Evolutionary conservation across 2,888 invertebrate species (phyloP).

Genomic region (Amorpha juglandis): DNA sequence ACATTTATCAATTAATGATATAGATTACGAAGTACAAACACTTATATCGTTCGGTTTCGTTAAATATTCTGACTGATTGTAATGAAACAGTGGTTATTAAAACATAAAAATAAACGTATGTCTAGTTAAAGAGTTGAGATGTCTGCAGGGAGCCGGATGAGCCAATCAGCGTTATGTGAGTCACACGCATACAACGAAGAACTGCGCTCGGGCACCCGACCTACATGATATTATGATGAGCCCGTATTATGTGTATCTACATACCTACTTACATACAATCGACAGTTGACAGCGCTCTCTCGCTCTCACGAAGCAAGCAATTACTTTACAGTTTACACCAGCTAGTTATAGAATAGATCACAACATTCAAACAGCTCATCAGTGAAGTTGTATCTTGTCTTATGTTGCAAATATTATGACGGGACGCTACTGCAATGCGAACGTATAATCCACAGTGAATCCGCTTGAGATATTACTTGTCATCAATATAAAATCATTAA

Average conservation of each 20-base stretch:
- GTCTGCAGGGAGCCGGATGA: constrained; percentile 76
- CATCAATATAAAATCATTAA: too few species aligned
- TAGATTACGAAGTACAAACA: neutral
- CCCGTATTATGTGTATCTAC: constrained; percentile 51
- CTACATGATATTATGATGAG: constrained; percentile 50
- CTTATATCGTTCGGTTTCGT: neutral
- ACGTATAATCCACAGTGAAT: constrained; percentile 33
- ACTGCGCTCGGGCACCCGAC: constrained; percentile 54
- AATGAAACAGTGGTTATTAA: constrained; percentile 23
- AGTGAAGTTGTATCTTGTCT: constrained; percentile 44
- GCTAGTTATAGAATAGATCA: constrained; percentile 14
- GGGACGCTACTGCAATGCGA: constrained; percentile 41
- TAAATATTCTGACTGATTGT: constrained; percentile 4
- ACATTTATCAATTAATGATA: neutral
- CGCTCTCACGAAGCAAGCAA: constrained; percentile 21
- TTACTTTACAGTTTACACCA: constrained; percentile 3
- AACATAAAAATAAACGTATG: constrained; percentile 33
- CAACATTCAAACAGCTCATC: constrained; percentile 29
- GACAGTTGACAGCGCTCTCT: constrained; percentile 30
- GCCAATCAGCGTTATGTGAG: constrained; percentile 75
- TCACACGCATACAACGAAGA: constrained; percentile 63
- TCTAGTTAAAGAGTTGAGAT: constrained; percentile 67
- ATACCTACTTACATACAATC: constrained; percentile 31
- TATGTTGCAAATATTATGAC: constrained; percentile 49
- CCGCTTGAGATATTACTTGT: neutral